Conservation (phyloP, 2,797 vertebrate species). For the Pipistrellus kuhlii region DNA sequence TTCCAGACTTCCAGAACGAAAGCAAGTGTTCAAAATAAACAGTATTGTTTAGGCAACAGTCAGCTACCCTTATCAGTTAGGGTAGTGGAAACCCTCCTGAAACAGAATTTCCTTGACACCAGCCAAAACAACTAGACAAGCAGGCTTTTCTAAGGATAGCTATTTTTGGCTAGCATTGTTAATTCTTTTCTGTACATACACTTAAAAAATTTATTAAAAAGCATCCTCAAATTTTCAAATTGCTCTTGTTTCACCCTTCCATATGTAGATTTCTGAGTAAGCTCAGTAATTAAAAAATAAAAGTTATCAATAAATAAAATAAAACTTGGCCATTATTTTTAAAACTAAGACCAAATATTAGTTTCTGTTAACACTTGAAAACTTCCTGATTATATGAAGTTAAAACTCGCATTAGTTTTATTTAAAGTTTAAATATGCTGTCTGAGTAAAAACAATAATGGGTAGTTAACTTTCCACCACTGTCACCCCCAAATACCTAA, state of each 20-base stretch:
- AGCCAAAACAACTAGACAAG: not conserved
- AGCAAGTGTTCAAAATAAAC: not conserved
- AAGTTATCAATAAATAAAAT: not conserved
- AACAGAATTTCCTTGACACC: not conserved
- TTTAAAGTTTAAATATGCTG: slow-evolving; percentile 2
- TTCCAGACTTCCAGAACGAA: not conserved
- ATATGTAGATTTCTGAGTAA: not conserved
- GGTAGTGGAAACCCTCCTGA: not conserved
- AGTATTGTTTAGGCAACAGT: not conserved
- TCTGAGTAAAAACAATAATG: not conserved
- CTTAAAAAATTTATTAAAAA: not conserved
- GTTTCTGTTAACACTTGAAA: slow-evolving; percentile 47
- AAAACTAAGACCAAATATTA: slow-evolving; percentile 43
- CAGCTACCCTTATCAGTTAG: not conserved
- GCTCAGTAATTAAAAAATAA: slow-evolving; percentile 26
- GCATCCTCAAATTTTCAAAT: not conserved
- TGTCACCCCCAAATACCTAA: not conserved
- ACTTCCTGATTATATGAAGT: not conserved
- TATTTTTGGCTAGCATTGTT: not conserved
- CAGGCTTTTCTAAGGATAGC: not conserved
- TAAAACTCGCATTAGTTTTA: slow-evolving; percentile 34
- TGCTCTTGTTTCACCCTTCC: not conserved
- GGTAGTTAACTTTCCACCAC: not conserved
- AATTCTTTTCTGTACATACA: not conserved
- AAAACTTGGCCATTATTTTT: slow-evolving; percentile 35